Conservation (phyloP, 1,140 invertebrate species). For the Metopolophium dirhodum region DNA sequence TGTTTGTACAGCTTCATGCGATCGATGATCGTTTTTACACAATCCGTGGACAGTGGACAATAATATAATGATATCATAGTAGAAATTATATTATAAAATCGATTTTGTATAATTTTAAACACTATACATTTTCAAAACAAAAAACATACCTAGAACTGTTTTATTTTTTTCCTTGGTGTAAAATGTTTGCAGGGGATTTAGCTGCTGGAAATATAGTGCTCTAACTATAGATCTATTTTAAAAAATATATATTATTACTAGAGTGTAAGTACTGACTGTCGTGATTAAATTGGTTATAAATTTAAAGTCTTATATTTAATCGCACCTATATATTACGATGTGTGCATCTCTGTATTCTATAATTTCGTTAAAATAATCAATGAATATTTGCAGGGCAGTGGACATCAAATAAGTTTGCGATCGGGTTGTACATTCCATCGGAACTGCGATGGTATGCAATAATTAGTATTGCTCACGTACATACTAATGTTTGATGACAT, state of each 20-base stretch:
- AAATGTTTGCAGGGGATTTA: too few relatives aligned
- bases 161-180: too few relatives aligned
- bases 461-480: neutral
- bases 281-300: neutral
- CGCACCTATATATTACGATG: neutral
- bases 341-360: neutral
- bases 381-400: neutral
- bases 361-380: neutral
- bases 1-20: too few relatives aligned
- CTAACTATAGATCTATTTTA: too few relatives aligned
- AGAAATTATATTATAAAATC: too few relatives aligned
- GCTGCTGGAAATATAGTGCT: too few relatives aligned
- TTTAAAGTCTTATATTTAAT: neutral
- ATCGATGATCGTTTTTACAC: neutral
- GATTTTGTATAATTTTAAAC: too few relatives aligned
- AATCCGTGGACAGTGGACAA: neutral
- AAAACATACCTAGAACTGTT: too few relatives aligned
- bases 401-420: neutral
- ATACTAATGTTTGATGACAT: neutral
- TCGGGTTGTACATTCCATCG: neutral
- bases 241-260: neutral
- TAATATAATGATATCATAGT: neutral
- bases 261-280: neutral
- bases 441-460: neutral
- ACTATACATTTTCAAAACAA: too few relatives aligned